phyloP scores from a whole-genome alignment of 2,797 vertebrate genomes.

The Gallinago solitaria region DNA sequence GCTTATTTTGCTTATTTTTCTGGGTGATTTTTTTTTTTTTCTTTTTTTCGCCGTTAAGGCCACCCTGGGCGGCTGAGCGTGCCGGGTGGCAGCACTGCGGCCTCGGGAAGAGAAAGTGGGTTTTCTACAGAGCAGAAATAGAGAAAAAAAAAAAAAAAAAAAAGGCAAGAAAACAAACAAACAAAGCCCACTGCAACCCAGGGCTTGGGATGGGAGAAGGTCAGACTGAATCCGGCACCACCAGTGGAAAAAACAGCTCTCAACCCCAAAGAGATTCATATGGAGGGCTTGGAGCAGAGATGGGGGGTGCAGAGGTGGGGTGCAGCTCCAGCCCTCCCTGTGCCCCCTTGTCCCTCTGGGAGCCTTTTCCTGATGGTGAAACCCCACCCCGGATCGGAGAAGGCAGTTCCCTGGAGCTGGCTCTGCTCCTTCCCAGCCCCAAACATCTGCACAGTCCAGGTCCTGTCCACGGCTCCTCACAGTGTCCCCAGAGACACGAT shows the following conservation, averaged over 20 bases:
- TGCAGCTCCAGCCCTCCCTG: neutral
- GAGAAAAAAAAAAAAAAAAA: neutral
- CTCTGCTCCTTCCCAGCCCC: neutral
- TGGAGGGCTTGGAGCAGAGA: neutral
- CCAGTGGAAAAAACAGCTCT: neutral
- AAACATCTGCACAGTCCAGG: fast-evolving
- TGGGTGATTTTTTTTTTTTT: neutral
- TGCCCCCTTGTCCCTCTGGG: fast-evolving
- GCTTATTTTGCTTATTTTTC: neutral
- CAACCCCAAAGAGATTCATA: neutral
- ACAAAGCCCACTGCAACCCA: neutral
- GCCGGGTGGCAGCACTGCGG: fast-evolving
- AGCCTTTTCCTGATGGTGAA: neutral
- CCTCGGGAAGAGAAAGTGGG: neutral
- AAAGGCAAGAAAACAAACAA: neutral
- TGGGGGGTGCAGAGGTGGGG: neutral
- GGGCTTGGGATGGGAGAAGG: neutral
- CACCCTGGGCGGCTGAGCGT: neutral
- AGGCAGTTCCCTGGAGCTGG: fast-evolving
- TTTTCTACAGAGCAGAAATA: neutral
- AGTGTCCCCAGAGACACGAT: fast-evolving
- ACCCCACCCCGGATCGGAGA: fast-evolving
- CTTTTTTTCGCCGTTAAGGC: neutral
- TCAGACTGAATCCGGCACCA: fast-evolving
- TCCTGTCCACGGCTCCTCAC: fast-evolving